Percentiles rank a stretch among this genome's conserved stretches.
phyloP scores from a whole-genome alignment of 2,797 vertebrate species.

The Garrulus glandarius region DNA sequence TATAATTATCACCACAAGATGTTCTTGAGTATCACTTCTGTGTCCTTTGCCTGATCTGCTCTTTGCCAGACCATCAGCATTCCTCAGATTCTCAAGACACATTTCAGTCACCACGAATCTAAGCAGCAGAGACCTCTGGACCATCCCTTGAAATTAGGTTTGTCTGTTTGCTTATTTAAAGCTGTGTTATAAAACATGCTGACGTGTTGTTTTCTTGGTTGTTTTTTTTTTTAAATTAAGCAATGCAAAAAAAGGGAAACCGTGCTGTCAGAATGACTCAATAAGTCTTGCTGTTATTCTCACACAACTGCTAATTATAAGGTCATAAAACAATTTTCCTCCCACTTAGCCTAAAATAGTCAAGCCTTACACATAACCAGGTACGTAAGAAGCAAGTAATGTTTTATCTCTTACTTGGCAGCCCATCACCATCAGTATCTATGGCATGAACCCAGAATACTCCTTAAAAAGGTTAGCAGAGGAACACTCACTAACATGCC shows the following conservation, averaged over 20 bases:
- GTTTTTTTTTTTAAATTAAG: not conserved
- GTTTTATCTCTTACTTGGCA: not conserved
- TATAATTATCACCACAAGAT: not conserved
- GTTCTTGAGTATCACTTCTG: not conserved
- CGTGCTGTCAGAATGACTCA: conserved; percentile 19
- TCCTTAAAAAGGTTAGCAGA: not conserved
- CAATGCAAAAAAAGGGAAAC: not conserved
- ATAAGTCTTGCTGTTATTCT: conserved; percentile 2
- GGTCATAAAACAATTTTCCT: conserved; percentile 22
- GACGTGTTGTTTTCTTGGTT: not conserved
- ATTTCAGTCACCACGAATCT: not conserved
- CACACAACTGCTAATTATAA: conserved; percentile 15
- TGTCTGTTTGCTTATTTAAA: conserved; percentile 20
- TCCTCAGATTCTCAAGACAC: not conserved
- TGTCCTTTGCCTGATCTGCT: not conserved
- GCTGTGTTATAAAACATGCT: not conserved
- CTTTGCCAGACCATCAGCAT: not conserved
- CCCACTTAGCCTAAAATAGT: conserved; percentile 21
- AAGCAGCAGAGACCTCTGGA: not conserved
- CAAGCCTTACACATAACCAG: conserved; percentile 4
- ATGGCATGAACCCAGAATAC: not conserved
- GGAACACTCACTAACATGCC: not conserved
- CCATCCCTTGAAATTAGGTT: not conserved
- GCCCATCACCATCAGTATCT: not conserved
- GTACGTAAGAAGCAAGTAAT: not conserved